phyloP scores from a whole-genome alignment of 1,140 invertebrate genomes.

The Callitettix versicolor region DNA sequence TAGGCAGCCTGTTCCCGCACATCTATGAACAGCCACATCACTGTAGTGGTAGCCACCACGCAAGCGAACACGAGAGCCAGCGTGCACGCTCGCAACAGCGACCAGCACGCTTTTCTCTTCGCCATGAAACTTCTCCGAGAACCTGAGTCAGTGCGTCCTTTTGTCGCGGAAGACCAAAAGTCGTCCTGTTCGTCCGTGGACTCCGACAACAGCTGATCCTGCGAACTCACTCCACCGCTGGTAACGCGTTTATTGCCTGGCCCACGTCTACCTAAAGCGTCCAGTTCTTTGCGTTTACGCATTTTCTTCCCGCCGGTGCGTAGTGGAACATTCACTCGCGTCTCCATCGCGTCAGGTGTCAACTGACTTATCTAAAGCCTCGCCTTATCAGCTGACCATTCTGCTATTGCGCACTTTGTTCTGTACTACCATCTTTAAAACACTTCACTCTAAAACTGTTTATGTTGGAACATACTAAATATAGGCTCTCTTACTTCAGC shows the following conservation, averaged over 20 bases:
- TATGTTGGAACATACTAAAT: too few relatives aligned
- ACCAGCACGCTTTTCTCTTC: constrained; percentile 31
- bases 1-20: constrained; percentile 52
- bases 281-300: constrained; percentile 44
- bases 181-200: constrained; percentile 38
- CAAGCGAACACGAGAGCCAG: constrained; percentile 48
- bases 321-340: constrained; percentile 18
- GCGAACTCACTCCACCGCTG: constrained; percentile 29
- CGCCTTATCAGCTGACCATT: too few relatives aligned
- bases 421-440: too few relatives aligned
- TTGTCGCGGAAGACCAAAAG: constrained; percentile 41
- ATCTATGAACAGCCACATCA: constrained; percentile 57
- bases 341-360: constrained; percentile 10
- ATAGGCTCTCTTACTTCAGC: too few relatives aligned
- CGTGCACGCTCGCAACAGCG: constrained; percentile 45
- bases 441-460: too few relatives aligned
- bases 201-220: constrained; percentile 35
- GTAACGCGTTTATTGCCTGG: constrained; percentile 23
- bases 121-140: constrained; percentile 31
- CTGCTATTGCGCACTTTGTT: too few relatives aligned
- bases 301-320: constrained; percentile 38
- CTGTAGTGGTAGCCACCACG: constrained; percentile 49
- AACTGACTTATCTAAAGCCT: too few relatives aligned
- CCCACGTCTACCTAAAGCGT: constrained; percentile 32
- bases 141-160: constrained; percentile 31